Evolutionary conservation across 1,140 invertebrate species (phyloP), one percentile per base, ranked within the genome.

Genomic region (Diachasmimorpha longicaudata): DNA sequence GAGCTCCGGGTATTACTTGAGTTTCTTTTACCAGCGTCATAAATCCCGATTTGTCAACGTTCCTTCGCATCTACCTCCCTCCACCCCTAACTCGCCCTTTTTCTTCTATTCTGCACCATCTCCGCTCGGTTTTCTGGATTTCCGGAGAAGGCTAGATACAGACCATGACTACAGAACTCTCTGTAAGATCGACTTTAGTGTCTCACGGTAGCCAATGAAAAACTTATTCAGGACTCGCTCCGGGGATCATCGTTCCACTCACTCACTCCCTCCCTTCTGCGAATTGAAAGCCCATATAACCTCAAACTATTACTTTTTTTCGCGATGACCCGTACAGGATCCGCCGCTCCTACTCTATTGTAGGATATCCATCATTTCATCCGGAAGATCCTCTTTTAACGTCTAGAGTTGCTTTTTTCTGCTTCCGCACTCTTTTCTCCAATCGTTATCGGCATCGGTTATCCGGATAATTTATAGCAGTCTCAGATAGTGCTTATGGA

Each of bases 1-100:
- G n/a, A 52, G 48, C 13, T n/a, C 6, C n/a, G n/a, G 48, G 48
- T 16, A 8, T 52, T 16, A 52, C 48, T 52, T 52, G 48, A 71
- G 74, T 81, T 81, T 76, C 73, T 9, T 63, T 52, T 52, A 52
- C 6, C 16, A 52, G 5, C 37, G 42, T 80, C 82, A 79, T 85
- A 84, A 84, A 85, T 85, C 80, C 81, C 81, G 78, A 85, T 85
- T 85, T 84, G 80, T 81, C 82, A 76, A 80, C 75, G 58, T 80
- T 82, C 79, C 81, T 79, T 52, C 16, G 16, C 48, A 3, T 52
- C 1, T n/a, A n/a, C n/a, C n/a, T n/a, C n/a, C 9, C 16, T 77
- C 73, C 78, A 55, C 78, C 75, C 78, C 68, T 73, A 11, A 21
- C 37, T 31, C 13, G 39, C 16, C 44, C n/a, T 74, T 4, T 73